phyloP scores from a whole-genome alignment of 2,113 vertebrate genomes.

The Jaculus jaculus region DNA sequence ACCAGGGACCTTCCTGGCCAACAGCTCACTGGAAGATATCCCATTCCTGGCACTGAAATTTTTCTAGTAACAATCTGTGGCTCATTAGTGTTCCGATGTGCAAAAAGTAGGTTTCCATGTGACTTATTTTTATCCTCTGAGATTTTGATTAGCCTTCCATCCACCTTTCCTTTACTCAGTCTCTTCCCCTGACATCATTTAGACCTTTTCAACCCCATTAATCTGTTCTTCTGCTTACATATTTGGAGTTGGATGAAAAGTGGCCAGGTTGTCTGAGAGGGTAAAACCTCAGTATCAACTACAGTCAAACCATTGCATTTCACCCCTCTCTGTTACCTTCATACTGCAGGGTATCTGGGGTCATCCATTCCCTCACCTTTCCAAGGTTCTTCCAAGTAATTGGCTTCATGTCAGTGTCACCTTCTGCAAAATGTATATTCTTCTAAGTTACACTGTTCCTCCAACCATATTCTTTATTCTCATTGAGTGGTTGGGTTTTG shows the following conservation, averaged over 20 bases:
- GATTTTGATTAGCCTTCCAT: too few relatives aligned
- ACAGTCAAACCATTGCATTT: background rate
- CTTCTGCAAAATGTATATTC: background rate
- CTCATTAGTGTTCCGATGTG: too few relatives aligned
- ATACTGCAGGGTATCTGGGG: background rate
- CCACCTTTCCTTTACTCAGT: too few relatives aligned
- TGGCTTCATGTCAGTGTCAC: background rate
- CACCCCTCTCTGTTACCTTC: background rate
- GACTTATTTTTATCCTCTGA: too few relatives aligned
- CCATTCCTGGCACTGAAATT: too few relatives aligned
- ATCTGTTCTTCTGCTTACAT: too few relatives aligned
- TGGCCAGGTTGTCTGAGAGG: background rate
- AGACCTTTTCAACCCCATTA: too few relatives aligned
- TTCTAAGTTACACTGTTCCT: background rate
- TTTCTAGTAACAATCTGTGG: too few relatives aligned
- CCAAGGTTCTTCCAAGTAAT: background rate
- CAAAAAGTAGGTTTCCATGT: too few relatives aligned
- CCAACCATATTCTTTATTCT: background rate
- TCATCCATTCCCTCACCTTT: background rate
- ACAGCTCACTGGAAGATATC: too few relatives aligned
- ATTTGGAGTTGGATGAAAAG: background rate
- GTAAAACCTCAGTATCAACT: background rate
- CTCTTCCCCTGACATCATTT: too few relatives aligned
- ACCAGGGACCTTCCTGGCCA: too few relatives aligned
- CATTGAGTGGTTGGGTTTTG: background rate